These are phyloP conservation scores for Ceuthmochares aereus DNA, from an alignment of 2,113 vertebrate species.

Conservation along the genomic window DNA sequence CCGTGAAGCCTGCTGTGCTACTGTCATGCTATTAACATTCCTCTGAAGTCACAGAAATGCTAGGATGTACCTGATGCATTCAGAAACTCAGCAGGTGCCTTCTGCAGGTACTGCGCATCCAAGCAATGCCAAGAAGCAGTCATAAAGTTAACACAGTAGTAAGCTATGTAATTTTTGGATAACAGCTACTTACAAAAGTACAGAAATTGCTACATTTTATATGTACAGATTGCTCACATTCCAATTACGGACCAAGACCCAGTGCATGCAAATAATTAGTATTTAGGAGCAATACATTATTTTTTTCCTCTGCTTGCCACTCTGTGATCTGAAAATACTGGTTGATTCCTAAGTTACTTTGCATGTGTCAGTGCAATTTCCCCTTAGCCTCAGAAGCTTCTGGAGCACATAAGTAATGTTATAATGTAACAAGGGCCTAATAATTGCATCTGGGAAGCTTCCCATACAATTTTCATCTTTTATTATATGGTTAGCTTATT, in stretches of 20 bases:
- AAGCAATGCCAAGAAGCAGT: constrained; percentile 49
- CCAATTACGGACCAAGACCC: constrained; percentile 59
- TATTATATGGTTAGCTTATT: constrained; percentile 22
- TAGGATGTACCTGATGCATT: constrained; percentile 64
- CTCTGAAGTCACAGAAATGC: constrained; percentile 2
- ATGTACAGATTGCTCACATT: constrained; percentile 48
- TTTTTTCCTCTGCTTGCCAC: constrained; percentile 7
- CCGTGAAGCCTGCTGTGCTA: constrained; percentile 5
- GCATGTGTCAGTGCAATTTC: not conserved
- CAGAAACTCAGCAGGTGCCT: constrained; percentile 66
- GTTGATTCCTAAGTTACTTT: constrained; percentile 6
- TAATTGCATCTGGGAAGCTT: not conserved
- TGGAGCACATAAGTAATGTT: not conserved
- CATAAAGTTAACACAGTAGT: constrained; percentile 61
- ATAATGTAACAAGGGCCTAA: not conserved
- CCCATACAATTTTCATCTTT: not conserved
- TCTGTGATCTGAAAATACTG: constrained; percentile 16
- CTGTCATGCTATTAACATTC: constrained; percentile 66
- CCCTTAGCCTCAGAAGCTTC: constrained; percentile 24
- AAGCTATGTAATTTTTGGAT: constrained; percentile 68
- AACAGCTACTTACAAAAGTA: constrained; percentile 62
- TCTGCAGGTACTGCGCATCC: constrained; percentile 24
- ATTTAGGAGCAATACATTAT: constrained; percentile 45
- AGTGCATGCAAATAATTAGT: constrained; percentile 64
- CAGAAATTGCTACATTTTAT: constrained; percentile 66